phyloP scores from a whole-genome alignment of 2,888 invertebrate species.

The Perizoma affinitatum region DNA sequence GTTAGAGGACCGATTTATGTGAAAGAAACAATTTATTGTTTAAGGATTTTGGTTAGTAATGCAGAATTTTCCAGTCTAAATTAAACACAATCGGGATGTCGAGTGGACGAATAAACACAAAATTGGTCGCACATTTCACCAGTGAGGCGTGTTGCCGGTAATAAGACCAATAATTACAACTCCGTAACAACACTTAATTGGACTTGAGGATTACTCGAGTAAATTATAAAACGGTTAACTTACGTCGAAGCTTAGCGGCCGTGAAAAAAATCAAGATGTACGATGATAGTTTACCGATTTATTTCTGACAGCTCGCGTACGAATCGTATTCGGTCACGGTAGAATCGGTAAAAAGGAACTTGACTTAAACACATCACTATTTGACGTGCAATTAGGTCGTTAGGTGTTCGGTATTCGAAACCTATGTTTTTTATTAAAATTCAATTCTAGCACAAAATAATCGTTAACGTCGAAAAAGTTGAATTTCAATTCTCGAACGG shows the following conservation, averaged over 20 bases:
- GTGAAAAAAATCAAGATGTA: slow-evolving; percentile 61
- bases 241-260: slow-evolving; percentile 54
- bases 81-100: slow-evolving; percentile 25
- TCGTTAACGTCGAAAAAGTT: slow-evolving; percentile 27
- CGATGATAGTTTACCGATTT: slow-evolving; percentile 64
- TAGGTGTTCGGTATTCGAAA: slow-evolving; percentile 34
- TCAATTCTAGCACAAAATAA: slow-evolving; percentile 31
- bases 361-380: slow-evolving; percentile 39
- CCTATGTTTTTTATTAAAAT: slow-evolving; percentile 31
- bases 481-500: slow-evolving; percentile 30
- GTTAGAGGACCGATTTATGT: background rate
- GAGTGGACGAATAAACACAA: slow-evolving; percentile 29
- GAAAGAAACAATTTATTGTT: slow-evolving; percentile 1
- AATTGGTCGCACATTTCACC: slow-evolving; percentile 46
- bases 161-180: slow-evolving; percentile 68
- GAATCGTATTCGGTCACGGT: slow-evolving; percentile 48
- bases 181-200: slow-evolving; percentile 71
- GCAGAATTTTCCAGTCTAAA: slow-evolving; percentile 5
- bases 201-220: slow-evolving; percentile 68
- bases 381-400: slow-evolving; percentile 43
- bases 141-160: slow-evolving; percentile 64
- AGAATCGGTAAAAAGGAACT: slow-evolving; percentile 33
- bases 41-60: background rate
- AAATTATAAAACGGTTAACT: slow-evolving; percentile 61
- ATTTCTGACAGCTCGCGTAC: slow-evolving; percentile 44